Evolutionary conservation across 2,113 vertebrate species (phyloP), one percentile per base, ranked within the genome.

Genomic region (Oreamnos americanus): DNA sequence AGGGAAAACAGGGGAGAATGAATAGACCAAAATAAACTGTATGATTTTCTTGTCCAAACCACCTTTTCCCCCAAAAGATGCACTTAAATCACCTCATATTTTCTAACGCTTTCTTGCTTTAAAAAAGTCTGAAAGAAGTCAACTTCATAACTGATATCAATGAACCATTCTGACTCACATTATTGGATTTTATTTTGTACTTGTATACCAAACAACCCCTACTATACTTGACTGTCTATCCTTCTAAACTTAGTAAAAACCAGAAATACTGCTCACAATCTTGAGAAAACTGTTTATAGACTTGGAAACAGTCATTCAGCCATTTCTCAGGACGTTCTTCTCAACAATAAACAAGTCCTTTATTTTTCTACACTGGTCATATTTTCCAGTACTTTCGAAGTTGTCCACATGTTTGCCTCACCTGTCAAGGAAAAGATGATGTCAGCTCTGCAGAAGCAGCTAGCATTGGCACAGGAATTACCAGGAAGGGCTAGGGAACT

Each of bases 11-110:
- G 53, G 17, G 6, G 85, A 83, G 60, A 84, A 89, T 95, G 90
- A 93, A 91, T 90, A 97, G 67, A 91, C 67, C 23, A 95, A 92
- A 98, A 79, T 90, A 82, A 92, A 67, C 25, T 76, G 82, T 36
- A 49, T 83, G 26, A 62, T 97, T 92, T 88, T 95, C 76, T 83
- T 94, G 25, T 86, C 86, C 51, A 76, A 9, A 39, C 19, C 10
- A 10, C 1, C 11, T 4, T 28, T 17, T 78, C 83, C 92, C 58
- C 47, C 55, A 33, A 94, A 87, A 67, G 43, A 67, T 47, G 86
- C 47, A 78, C 45, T 76, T 94, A 95, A 83, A 82, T 96, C 30
- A 71, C 62, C 43, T 94, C 16, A 82, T 88, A 55, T 93, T 92
- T 93, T 91, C 39, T 17, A 87, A 83, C 60, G 43, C 55, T 81